Evolutionary conservation across 2,888 invertebrate genomes (phyloP).

Genomic region (Stenurella melanura): DNA sequence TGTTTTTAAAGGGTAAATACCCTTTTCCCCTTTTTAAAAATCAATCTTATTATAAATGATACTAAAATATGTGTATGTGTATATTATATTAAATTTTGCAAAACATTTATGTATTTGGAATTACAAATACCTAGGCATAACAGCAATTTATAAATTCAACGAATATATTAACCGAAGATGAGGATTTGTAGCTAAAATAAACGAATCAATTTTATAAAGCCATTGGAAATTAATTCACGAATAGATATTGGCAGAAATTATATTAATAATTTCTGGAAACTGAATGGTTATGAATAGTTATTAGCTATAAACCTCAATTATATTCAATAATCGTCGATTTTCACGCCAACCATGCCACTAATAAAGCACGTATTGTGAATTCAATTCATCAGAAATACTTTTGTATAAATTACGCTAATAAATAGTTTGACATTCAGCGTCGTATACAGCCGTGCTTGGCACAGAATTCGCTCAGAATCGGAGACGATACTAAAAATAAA

Average conservation of each 20-base stretch:
- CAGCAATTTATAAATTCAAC: conserved; percentile 18
- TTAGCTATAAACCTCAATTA: conserved; percentile 53
- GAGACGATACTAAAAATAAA: conserved; percentile 32
- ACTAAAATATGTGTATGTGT: too few species aligned
- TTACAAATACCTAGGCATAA: neutral
- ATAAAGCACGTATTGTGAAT: conserved; percentile 58
- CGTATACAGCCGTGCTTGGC: conserved; percentile 50
- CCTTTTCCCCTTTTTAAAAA: too few species aligned
- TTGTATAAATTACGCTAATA: conserved; percentile 61
- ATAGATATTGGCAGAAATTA: conserved; percentile 45
- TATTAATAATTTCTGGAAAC: conserved; percentile 49
- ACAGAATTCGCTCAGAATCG: conserved; percentile 40
- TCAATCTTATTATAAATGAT: too few species aligned
- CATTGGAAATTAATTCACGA: conserved; percentile 37
- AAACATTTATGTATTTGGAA: neutral
- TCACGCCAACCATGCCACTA: conserved; percentile 56
- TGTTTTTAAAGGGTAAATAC: too few species aligned
- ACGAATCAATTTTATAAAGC: conserved; percentile 33
- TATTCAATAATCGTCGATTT: conserved; percentile 59
- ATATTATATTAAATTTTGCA: neutral
- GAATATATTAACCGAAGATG: conserved; percentile 22
- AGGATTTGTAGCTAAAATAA: conserved; percentile 33
- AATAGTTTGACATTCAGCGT: conserved; percentile 50
- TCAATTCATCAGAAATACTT: conserved; percentile 61
- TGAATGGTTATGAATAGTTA: conserved; percentile 51